Percentiles rank a stretch among this genome's conserved stretches.
Evolutionary conservation across 2,797 vertebrate genomes (phyloP).

Genomic region (Nothura maculosa): DNA sequence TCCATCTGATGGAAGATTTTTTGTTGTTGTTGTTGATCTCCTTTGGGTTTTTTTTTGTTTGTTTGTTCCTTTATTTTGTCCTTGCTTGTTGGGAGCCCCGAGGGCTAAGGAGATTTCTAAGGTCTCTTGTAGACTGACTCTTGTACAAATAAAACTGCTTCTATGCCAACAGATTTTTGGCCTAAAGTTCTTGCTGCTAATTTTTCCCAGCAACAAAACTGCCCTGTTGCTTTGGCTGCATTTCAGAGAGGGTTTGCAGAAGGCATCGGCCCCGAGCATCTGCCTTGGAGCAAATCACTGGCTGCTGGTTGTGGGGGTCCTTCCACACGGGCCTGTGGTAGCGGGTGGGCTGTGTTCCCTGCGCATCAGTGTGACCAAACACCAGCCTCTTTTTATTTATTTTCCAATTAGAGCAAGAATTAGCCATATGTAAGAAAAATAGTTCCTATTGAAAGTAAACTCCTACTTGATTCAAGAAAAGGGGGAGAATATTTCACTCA

Average conservation of each 20-base stretch:
- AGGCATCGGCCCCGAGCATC: not conserved
- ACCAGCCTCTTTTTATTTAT: not conserved
- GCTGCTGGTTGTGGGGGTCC: not conserved
- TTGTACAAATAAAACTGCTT: not conserved
- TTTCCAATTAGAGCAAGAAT: not conserved
- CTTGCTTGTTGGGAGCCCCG: not conserved
- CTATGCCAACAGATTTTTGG: not conserved
- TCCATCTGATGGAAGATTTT: not conserved
- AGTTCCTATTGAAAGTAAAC: not conserved
- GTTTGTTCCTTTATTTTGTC: not conserved
- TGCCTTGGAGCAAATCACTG: not conserved
- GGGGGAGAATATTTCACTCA: not conserved
- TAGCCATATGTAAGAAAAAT: rapidly evolving
- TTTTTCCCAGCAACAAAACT: not conserved
- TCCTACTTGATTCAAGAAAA: not conserved
- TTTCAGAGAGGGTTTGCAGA: rapidly evolving
- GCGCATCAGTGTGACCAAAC: not conserved
- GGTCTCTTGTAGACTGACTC: not conserved
- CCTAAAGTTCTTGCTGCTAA: not conserved
- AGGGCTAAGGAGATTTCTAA: not conserved
- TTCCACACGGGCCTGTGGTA: not conserved
- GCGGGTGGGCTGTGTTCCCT: not conserved
- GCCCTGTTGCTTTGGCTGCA: not conserved
- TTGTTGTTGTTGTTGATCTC: not conserved
- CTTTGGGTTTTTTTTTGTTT: not conserved